phyloP scores from a whole-genome alignment of 1,140 invertebrate species.

The Lycorma delicatula region DNA sequence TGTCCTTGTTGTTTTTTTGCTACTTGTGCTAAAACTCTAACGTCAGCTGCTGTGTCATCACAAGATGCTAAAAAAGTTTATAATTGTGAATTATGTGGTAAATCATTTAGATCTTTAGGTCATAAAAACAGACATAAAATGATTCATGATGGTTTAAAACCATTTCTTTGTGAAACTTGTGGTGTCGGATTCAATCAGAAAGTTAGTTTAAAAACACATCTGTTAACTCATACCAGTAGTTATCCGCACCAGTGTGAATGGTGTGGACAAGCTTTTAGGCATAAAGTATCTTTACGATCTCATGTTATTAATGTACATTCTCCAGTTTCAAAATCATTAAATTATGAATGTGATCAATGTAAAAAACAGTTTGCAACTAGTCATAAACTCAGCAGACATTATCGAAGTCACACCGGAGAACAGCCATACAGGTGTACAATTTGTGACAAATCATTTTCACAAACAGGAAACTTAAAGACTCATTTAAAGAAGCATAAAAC shows the following conservation, averaged over 20 bases:
- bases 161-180: slow-evolving; percentile 60
- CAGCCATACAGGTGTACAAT: slow-evolving; percentile 39
- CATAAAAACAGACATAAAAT: slow-evolving; percentile 36
- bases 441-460: slow-evolving; percentile 38
- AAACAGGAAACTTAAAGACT: slow-evolving; percentile 17
- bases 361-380: slow-evolving; percentile 14
- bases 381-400: slow-evolving; percentile 18
- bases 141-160: slow-evolving; percentile 65
- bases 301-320: slow-evolving; percentile 19
- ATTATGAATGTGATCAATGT: slow-evolving; percentile 43
- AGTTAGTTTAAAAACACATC: slow-evolving; percentile 33
- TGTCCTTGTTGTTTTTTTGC: slow-evolving; percentile 12
- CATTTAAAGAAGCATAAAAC: slow-evolving; percentile 16
- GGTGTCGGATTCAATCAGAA: slow-evolving; percentile 19
- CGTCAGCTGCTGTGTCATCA: neutral
- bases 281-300: slow-evolving; percentile 21
- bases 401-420: slow-evolving; percentile 31
- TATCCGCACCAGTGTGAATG: slow-evolving; percentile 43
- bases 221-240: slow-evolving; percentile 47
- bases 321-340: slow-evolving; percentile 1
- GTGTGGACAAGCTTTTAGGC: slow-evolving; percentile 43
- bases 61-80: neutral
- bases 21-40: too few relatives aligned
- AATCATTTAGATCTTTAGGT: slow-evolving; percentile 29
- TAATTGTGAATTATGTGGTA: slow-evolving; percentile 31